A percentile compares a stretch with the other conserved stretches of the same genome.
phyloP scores from a whole-genome alignment of 2,113 vertebrate genomes.

The Quiscalus mexicanus region DNA sequence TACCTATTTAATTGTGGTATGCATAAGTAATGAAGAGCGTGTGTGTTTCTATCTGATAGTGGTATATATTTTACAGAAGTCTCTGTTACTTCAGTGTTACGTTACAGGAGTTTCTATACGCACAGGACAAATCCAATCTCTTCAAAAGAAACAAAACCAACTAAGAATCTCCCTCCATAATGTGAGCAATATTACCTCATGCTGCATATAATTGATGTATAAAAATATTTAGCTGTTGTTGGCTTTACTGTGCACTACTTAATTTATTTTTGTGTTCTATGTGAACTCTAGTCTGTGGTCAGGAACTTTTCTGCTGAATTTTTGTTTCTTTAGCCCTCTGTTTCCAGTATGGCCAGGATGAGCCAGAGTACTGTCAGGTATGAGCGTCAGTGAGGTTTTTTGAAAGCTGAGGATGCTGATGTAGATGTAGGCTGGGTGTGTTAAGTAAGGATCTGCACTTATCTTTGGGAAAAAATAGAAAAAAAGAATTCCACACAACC shows the following conservation, averaged over 20 bases:
- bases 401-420: constrained; percentile 56
- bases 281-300: constrained; percentile 64
- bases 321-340: constrained; percentile 49
- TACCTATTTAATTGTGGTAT: constrained; percentile 75
- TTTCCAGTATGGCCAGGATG: constrained; percentile 48
- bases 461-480: not conserved
- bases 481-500: not conserved
- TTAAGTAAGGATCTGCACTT: constrained; percentile 62
- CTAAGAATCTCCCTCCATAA: constrained; percentile 76
- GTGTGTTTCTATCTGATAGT: constrained; percentile 82
- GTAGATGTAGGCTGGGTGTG: constrained; percentile 64
- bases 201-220: constrained; percentile 75
- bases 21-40: constrained; percentile 73
- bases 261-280: constrained; percentile 68
- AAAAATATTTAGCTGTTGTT: constrained; percentile 68
- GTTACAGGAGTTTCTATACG: constrained; percentile 76
- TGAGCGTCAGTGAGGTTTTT: constrained; percentile 50
- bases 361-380: constrained; percentile 54
- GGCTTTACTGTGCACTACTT: constrained; percentile 71
- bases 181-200: constrained; percentile 84
- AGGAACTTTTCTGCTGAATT: constrained; percentile 42
- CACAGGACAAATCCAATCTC: constrained; percentile 78
- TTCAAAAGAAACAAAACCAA: constrained; percentile 72
- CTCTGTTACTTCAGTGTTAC: constrained; percentile 79
- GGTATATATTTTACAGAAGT: constrained; percentile 77